Conservation (phyloP, 2,113 vertebrate genomes). For the Rhabdornis inornatus region DNA sequence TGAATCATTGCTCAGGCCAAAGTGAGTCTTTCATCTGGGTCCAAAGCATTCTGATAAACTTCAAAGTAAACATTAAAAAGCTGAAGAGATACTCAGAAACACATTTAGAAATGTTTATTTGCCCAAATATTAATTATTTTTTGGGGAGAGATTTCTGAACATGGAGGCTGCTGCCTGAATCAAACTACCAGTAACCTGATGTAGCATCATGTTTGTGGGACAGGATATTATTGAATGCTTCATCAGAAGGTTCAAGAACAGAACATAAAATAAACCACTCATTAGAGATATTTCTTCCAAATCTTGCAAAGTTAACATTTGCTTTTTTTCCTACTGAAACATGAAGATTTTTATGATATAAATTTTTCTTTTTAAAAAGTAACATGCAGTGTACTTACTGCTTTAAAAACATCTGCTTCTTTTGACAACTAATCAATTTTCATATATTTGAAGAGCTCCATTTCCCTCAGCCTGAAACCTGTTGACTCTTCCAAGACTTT, state of each 20-base stretch:
- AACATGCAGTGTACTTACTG: background rate
- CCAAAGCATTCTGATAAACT: constrained; percentile 73
- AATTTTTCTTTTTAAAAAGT: background rate
- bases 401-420: background rate
- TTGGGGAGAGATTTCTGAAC: background rate
- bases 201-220: background rate
- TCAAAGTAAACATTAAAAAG: constrained; percentile 78
- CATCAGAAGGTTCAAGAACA: background rate
- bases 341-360: background rate
- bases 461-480: background rate
- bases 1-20: constrained; percentile 73
- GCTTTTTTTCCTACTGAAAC: fast-evolving
- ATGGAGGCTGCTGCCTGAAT: background rate
- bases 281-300: background rate
- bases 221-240: background rate
- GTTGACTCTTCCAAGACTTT: background rate
- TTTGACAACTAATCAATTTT: background rate
- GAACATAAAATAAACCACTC: background rate
- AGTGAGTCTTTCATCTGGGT: constrained; percentile 71
- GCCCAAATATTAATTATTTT: background rate
- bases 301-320: background rate
- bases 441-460: background rate
- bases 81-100: constrained; percentile 38
- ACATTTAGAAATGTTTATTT: background rate
- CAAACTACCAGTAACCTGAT: background rate